Base-by-base conservation (phyloP, 1,140 invertebrate genomes). In the Megalopta genalis region DNA sequence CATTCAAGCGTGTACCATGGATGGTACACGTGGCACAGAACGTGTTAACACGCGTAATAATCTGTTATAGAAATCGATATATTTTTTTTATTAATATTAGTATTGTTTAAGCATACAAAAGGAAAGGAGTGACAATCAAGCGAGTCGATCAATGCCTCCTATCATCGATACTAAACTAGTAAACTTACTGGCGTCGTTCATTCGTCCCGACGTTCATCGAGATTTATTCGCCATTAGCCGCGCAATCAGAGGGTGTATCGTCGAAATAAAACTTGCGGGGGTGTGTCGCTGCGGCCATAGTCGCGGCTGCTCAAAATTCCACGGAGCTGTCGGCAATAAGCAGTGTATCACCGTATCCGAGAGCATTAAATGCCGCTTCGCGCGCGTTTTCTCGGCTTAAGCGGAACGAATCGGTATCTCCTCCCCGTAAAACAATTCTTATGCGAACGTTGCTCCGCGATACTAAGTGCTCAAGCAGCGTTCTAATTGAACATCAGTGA, bases 331-430 rank as follows among this genome's bases (percentile, higher is more conserved):
- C 75, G 86, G 89, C 87, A 87, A 91, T 91, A 91, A 91, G 90
- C 88, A 86, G 87, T 91, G 89, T 91, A 91, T 90, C 89, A 90
- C 86, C 87, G 86, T 91, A 90, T 87, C 89, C 79, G 76, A 81
- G 79, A 81, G 82, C 86, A 90, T 90, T 91, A 90, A 90, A 86
- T 82, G 83, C 71, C 65, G 77, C 62, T 71, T 66, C 75, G 82
- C 75, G 71, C 66, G 82, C 69, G 64, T 73, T 81, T 74, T 52
- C 72, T 27, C 57, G 39, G 54, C 62, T 84, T 79, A 64, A 85
- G 59, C 39, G 42, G 49, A 75, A 81, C 32, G 69, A 81, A 81
- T 80, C 82, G 37, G 67, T 67, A 14, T 57, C 54, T 18, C 12
- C 27, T n/a, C 16, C 23, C 46, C 14, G 3, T 16, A 21, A 16